A percentile compares a stretch with the other conserved stretches of the same genome.
These are phyloP conservation scores for Cydia amplana DNA, from an alignment of 1,140 invertebrate genomes.

Conservation along the genomic window DNA sequence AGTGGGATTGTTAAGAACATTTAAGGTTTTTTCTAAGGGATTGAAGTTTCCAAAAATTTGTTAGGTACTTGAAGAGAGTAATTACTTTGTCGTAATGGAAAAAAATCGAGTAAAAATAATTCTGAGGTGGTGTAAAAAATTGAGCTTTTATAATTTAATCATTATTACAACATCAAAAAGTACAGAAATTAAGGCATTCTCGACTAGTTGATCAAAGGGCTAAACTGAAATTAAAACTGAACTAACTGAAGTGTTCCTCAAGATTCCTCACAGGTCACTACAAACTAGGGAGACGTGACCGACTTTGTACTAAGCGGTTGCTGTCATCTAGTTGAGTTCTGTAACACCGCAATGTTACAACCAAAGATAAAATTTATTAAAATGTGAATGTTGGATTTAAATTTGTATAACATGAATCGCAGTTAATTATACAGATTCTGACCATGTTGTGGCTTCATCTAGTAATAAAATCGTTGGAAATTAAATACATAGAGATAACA, in stretches of 20 bases:
- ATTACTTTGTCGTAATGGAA: too few relatives aligned
- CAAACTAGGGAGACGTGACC: constrained; percentile 3
- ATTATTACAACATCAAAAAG: too few relatives aligned
- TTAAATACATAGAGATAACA: too few relatives aligned
- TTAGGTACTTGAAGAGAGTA: neutral
- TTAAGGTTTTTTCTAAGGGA: neutral
- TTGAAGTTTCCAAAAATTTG: neutral
- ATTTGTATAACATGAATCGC: neutral
- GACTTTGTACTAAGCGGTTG: neutral
- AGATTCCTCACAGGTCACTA: constrained; percentile 17
- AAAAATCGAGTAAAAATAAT: too few relatives aligned
- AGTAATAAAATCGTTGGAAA: too few relatives aligned
- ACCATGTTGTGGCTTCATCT: neutral
- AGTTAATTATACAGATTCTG: neutral
- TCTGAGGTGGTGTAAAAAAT: too few relatives aligned
- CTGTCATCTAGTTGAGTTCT: constrained; percentile 4
- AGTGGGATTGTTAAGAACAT: neutral
- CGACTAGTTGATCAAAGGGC: too few relatives aligned
- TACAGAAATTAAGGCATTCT: too few relatives aligned
- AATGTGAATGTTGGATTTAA: neutral
- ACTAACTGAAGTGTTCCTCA: neutral
- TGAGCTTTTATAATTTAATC: too few relatives aligned
- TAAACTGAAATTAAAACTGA: too few relatives aligned
- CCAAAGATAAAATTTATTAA: neutral
- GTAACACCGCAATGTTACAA: neutral